Conservation (phyloP, 2,113 vertebrate genomes). For the Herpailurus yagouaroundi region DNA sequence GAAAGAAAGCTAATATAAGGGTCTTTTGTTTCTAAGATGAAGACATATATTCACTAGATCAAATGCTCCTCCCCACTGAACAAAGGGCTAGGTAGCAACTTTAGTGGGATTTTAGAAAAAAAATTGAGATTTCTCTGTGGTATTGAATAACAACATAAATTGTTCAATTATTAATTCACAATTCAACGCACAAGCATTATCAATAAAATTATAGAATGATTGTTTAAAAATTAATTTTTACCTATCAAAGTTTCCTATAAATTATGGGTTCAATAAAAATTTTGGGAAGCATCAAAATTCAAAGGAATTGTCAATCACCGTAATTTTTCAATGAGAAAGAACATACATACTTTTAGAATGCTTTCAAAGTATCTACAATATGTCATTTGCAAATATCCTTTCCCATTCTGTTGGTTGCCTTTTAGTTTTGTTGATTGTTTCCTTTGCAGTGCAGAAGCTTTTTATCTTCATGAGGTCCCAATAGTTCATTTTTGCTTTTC, state of each 20-base stretch:
- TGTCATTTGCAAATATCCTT: too few species aligned
- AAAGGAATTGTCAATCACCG: slow-evolving; percentile 8
- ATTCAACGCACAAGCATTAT: background rate
- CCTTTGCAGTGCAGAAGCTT: too few species aligned
- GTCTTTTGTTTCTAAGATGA: background rate
- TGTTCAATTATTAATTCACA: background rate
- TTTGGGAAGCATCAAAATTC: background rate
- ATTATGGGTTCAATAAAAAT: slow-evolving; percentile 7
- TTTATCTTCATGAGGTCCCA: too few species aligned
- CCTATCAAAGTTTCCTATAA: slow-evolving; percentile 3
- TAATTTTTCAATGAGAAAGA: slow-evolving; percentile 41
- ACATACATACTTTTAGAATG: slow-evolving; percentile 31
- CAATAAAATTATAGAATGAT: background rate
- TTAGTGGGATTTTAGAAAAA: background rate
- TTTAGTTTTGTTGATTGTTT: too few species aligned
- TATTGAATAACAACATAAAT: background rate
- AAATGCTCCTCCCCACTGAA: background rate
- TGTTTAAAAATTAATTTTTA: background rate
- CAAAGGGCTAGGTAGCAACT: background rate
- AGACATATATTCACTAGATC: background rate
- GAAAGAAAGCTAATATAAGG: background rate
- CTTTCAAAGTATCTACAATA: slow-evolving; percentile 48
- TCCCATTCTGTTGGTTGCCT: too few species aligned
- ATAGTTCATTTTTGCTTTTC: too few species aligned
- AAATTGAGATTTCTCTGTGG: background rate